Conservation (phyloP, 2,113 vertebrate species). For the Rousettus leschenaultii region DNA sequence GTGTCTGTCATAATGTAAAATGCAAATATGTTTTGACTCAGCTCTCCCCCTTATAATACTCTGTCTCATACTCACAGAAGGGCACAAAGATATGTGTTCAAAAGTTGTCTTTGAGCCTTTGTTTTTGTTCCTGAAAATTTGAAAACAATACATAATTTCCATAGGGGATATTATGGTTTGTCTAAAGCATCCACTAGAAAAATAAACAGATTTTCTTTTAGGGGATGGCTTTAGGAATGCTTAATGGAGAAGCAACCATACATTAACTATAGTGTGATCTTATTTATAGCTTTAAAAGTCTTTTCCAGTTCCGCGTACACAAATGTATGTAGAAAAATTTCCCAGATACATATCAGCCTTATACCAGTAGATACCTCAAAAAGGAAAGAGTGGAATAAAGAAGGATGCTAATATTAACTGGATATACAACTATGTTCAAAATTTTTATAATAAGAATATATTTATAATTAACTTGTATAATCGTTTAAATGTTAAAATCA, state of each 20-base stretch:
- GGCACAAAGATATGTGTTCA: neutral
- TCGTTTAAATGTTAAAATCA: neutral
- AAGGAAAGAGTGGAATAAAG: neutral
- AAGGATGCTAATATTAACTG: neutral
- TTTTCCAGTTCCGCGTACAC: neutral
- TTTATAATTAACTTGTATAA: neutral
- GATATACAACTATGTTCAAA: neutral
- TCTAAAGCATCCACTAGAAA: neutral
- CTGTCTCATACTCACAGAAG: neutral
- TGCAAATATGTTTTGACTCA: neutral
- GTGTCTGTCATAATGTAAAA: neutral
- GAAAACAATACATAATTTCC: neutral
- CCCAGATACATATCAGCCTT: neutral
- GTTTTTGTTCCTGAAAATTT: neutral
- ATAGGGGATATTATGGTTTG: neutral
- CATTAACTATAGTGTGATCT: neutral
- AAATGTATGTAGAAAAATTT: neutral
- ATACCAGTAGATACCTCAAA: neutral
- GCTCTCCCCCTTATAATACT: neutral
- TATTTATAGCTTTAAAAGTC: neutral
- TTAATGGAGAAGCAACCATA: neutral
- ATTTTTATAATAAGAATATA: neutral
- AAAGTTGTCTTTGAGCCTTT: neutral
- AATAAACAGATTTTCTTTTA: neutral
- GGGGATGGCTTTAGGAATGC: neutral